These are phyloP conservation scores for Calameuta idolon DNA, from an alignment of 2,888 invertebrate species.

Conservation along the genomic window DNA sequence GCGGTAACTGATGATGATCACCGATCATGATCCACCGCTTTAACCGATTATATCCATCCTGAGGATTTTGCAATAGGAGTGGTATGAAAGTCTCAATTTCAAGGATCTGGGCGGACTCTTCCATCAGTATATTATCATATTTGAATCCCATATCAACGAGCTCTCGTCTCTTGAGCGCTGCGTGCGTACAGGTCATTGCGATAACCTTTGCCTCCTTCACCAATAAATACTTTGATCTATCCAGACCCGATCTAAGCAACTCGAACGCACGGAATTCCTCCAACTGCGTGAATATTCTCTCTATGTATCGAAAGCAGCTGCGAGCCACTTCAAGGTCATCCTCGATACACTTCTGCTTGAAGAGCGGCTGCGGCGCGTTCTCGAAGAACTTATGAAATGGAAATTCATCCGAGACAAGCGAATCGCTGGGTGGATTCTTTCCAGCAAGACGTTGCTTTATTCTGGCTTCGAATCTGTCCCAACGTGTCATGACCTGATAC, in stretches of 20 bases:
- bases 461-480: constrained; percentile 86
- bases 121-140: constrained; percentile 99
- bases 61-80: constrained; percentile 96
- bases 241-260: constrained; percentile 92
- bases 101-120: constrained; percentile 98
- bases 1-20: constrained; percentile 98
- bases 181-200: constrained; percentile 99
- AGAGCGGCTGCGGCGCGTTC: constrained; percentile 93
- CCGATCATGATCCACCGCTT: constrained; percentile 99
- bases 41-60: constrained; percentile 93
- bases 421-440: constrained; percentile 60
- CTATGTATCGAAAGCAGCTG: constrained; percentile 94
- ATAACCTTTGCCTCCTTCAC: constrained; percentile 99
- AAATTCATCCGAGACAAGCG: constrained; percentile 81
- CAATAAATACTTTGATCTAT: constrained; percentile 94
- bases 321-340: constrained; percentile 90
- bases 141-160: constrained; percentile 95
- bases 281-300: constrained; percentile 94
- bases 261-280: constrained; percentile 99
- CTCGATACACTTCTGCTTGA: constrained; percentile 80
- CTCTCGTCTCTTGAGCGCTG: constrained; percentile 95
- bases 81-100: constrained; percentile 99
- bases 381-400: constrained; percentile 95
- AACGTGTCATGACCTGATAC: constrained; percentile 91
- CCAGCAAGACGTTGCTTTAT: constrained; percentile 70